phyloP scores from a whole-genome alignment of 2,113 vertebrate species.

The Tragelaphus imberbis region DNA sequence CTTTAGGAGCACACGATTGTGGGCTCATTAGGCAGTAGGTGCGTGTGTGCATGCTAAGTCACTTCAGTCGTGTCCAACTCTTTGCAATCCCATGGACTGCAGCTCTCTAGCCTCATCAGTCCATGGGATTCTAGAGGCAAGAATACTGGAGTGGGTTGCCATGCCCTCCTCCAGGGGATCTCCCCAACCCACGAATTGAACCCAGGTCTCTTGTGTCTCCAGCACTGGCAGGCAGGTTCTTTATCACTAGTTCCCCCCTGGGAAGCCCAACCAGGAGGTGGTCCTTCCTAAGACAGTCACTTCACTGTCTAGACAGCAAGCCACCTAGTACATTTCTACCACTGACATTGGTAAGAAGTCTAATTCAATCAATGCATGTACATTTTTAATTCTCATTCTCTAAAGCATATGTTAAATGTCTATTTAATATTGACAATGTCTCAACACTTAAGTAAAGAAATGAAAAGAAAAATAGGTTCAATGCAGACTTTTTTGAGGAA shows the following conservation, averaged over 20 bases:
- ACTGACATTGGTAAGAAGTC: no score
- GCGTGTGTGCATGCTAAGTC: background rate
- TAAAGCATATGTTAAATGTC: background rate
- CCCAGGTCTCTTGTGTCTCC: background rate
- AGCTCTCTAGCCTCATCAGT: background rate
- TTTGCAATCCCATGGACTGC: background rate
- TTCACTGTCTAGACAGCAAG: no score
- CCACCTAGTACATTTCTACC: rapidly evolving
- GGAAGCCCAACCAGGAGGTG: background rate
- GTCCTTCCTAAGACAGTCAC: background rate
- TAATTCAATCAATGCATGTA: rapidly evolving
- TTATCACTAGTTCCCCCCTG: background rate
- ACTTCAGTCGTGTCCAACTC: background rate
- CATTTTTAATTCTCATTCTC: background rate
- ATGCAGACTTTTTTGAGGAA: background rate
- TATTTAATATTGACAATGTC: background rate
- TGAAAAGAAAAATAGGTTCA: background rate
- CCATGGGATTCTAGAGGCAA: background rate
- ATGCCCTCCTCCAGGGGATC: background rate
- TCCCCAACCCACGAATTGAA: background rate
- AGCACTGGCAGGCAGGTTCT: background rate
- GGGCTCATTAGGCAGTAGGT: background rate
- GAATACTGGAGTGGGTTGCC: background rate
- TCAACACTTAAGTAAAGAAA: background rate
- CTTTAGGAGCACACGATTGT: background rate